A percentile compares a stretch with the other conserved stretches of the same genome.
phyloP scores from a whole-genome alignment of 1,140 invertebrate genomes.

The Drosophila funebris region DNA sequence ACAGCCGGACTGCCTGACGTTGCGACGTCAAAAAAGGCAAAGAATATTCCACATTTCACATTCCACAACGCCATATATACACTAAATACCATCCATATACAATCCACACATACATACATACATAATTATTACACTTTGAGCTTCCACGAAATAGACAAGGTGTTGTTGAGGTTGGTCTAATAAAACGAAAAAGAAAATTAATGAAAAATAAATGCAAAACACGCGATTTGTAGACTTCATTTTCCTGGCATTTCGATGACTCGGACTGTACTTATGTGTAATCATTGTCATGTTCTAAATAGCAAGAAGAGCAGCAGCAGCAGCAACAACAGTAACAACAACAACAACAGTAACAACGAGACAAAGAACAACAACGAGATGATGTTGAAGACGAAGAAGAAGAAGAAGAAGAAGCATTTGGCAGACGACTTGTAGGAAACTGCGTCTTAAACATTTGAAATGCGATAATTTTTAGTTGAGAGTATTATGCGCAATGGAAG shows the following conservation, averaged over 20 bases:
- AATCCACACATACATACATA: neutral
- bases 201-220: neutral
- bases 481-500: slow-evolving; percentile 12
- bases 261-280: slow-evolving; percentile 1
- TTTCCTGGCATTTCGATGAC: neutral
- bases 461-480: slow-evolving; percentile 54
- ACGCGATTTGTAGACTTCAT: slow-evolving; percentile 6
- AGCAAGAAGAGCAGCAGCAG: slow-evolving; percentile 40
- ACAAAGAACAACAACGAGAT: slow-evolving; percentile 13
- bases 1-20: neutral
- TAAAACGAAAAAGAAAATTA: neutral
- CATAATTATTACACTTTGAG: neutral
- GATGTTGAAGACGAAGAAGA: neutral
- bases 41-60: neutral
- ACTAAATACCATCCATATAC: neutral
- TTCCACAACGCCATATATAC: neutral
- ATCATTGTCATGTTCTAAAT: slow-evolving; percentile 52
- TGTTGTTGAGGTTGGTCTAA: neutral
- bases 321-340: no score
- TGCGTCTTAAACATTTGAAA: slow-evolving; percentile 53
- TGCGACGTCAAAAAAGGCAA: neutral
- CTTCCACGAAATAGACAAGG: neutral
- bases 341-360: neutral
- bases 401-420: slow-evolving; percentile 4
- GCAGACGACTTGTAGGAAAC: slow-evolving; percentile 22